Base-by-base conservation (phyloP, 2,113 vertebrate genomes). In the Lepus timidus region DNA sequence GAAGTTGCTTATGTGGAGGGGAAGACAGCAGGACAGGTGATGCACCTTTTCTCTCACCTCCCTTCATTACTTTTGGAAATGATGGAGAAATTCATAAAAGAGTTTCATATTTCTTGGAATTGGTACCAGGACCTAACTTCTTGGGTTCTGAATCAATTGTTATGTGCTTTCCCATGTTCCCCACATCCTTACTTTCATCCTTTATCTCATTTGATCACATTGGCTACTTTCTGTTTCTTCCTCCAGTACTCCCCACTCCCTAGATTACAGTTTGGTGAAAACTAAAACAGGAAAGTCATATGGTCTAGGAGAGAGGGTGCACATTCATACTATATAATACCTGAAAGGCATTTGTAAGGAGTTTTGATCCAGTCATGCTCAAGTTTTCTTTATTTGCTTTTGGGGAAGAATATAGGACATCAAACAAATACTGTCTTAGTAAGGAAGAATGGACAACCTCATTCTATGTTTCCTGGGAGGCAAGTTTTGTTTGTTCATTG, bases 321-420 rank as follows among this genome's bases (percentile, higher is more conserved):
- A 49, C 10, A 75, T 74, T 31, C 92, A 5, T 88, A 58, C 71
- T 80, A n/a, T 20, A 62, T 73, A 65, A 65, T 83, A 71, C 25
- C 36, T 39, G 20, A 83, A 79, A 85, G 71, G 44, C 71, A 75
- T 36, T 33, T 10, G 67, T 76, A 84, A 62, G 6, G 11, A 36
- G 12, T 51, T 85, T 81, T 85, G 22, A 76, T 3, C 33, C 27
- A 73, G 27, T 95, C 8, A 39, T 80, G 4, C 25, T 67, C 71
- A 85, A 39, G 22, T 71, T 79, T 91, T 55, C 55, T 86, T 86
- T 52, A 65, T 55, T 49, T 64, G 65, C 58, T 83, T 94, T 79
- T 64, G 36, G 75, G 61, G n/a, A 86, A 85, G 52, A 93, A 71
- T 61, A 88, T 2, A 81, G 36, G 82, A 83, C n/a, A 49, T 82